Base-by-base conservation (phyloP, 1,140 invertebrate species). In the Nymphalis io region DNA sequence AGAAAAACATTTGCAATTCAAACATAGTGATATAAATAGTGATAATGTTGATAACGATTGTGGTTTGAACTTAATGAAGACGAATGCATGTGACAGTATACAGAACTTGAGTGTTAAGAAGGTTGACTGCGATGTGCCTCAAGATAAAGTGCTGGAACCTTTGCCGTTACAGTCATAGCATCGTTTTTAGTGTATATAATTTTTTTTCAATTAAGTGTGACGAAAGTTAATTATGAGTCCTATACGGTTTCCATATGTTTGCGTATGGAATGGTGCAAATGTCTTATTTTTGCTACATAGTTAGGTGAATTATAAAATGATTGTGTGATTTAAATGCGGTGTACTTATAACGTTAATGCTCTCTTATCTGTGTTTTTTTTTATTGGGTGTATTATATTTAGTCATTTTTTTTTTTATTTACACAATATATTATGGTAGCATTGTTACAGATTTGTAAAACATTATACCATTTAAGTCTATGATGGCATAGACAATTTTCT, bases 1-100 rank as follows among this genome's bases (percentile, higher is more conserved):
- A 51, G 87, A 88, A 13, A 92, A 92, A 70, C 92, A 92, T 78
- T 64, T 86, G 18, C 82, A 88, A 44, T 90, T 84, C 23, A 92
- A 92, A 70, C 92, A 92, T 65, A 62, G 62, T 8, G 78, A 82
- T 16, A 33, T 70, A 23, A 42, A 67, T 21, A 69, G 21, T 60
- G 27, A 62, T 58, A 33, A 53, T 0, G 57, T 69, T 0, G 60
- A 62, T 51, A 33, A 55, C 0, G 57, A 71, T 0, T 57, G 68
- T 20, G 70, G 68, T 48, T 53, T 75, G 27, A 74, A 76, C 58
- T 62, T 75, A 38, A 76, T 76, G 38, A 82, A 83, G 21, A 68
- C 69, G 64, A 76, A 75, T n/a, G 68, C 58, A 27, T 48, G 70
- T 68, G 72, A 72, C 23, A 72, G 73, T 13, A 76, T 88, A 63